A percentile compares a stretch with the other conserved stretches of the same genome.
Evolutionary conservation across 2,797 vertebrate genomes (phyloP).

Genomic region (Luscinia luscinia): DNA sequence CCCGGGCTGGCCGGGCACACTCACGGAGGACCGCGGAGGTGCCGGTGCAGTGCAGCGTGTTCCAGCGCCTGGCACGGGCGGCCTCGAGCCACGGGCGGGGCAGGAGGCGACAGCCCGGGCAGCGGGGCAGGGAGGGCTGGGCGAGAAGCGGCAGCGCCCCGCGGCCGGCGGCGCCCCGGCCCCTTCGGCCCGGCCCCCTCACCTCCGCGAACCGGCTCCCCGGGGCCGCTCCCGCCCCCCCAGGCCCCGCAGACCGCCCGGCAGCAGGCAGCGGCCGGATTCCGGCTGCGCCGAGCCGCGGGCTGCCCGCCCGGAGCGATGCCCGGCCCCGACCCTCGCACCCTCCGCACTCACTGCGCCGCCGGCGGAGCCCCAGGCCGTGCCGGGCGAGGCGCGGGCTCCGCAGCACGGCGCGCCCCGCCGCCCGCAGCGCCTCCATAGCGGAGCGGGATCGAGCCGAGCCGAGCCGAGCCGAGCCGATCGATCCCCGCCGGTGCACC

Average conservation of each 20-base stretch:
- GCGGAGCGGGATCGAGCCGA: neutral
- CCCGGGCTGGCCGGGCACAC: neutral
- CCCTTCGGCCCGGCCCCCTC: neutral
- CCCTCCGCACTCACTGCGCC: conserved; percentile 83
- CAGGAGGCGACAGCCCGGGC: neutral
- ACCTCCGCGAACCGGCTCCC: neutral
- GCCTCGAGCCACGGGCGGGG: neutral
- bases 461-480: neutral
- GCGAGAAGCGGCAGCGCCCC: neutral
- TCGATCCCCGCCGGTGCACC: neutral
- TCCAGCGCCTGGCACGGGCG: too few species aligned
- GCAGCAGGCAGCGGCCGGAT: neutral
- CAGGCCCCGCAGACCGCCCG: neutral
- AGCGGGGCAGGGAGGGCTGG: neutral
- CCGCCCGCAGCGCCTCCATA: conserved; percentile 90
- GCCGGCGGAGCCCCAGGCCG: conserved; percentile 87
- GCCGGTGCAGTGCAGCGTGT: too few species aligned
- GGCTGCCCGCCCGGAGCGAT: neutral
- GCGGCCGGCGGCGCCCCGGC: neutral
- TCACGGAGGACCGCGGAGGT: neutral
- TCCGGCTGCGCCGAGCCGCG: neutral
- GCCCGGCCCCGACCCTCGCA: neutral
- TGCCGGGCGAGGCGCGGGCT: conserved; percentile 88
- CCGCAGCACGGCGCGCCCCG: conserved; percentile 89
- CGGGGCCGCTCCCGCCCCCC: neutral